A percentile compares a stretch with the other conserved stretches of the same genome.
These are phyloP conservation scores for Pachydiplax longipennis DNA, from an alignment of 2,888 invertebrate species.

Conservation along the genomic window DNA sequence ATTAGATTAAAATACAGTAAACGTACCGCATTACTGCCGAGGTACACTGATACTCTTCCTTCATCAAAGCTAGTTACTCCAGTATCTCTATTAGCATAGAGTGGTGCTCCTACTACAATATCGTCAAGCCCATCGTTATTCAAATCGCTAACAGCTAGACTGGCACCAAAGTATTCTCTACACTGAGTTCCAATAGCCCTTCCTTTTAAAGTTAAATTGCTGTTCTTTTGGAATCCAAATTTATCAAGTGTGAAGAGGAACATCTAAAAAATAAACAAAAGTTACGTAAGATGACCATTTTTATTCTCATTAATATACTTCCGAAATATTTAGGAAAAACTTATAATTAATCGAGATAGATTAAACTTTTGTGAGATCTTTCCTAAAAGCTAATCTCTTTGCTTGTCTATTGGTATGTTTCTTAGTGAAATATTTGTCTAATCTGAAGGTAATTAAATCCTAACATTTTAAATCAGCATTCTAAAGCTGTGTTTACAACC, in stretches of 20 bases:
- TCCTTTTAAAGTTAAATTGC: slow-evolving; percentile 5
- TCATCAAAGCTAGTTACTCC: slow-evolving; percentile 56
- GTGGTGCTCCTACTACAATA: slow-evolving; percentile 71
- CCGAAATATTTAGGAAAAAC: background rate
- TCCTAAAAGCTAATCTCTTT: too few relatives aligned
- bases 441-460: too few relatives aligned
- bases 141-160: slow-evolving; percentile 69
- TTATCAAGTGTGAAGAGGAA: slow-evolving; percentile 60
- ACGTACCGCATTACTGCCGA: background rate
- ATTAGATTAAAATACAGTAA: background rate
- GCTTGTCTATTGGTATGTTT: too few relatives aligned
- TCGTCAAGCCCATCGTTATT: slow-evolving; percentile 70
- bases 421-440: too few relatives aligned
- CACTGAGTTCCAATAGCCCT: slow-evolving; percentile 62
- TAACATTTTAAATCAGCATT: too few relatives aligned
- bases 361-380: too few relatives aligned
- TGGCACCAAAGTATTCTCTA: slow-evolving; percentile 73
- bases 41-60: background rate
- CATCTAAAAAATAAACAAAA: slow-evolving; percentile 49
- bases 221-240: slow-evolving; percentile 55
- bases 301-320: background rate
- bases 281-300: background rate
- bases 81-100: slow-evolving; percentile 51
- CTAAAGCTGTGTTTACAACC: too few relatives aligned
- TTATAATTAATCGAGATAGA: too few relatives aligned